Evolutionary conservation across 2,888 invertebrate genomes (phyloP), one percentile per base, ranked within the genome.

Genomic region (Rutpela maculata): DNA sequence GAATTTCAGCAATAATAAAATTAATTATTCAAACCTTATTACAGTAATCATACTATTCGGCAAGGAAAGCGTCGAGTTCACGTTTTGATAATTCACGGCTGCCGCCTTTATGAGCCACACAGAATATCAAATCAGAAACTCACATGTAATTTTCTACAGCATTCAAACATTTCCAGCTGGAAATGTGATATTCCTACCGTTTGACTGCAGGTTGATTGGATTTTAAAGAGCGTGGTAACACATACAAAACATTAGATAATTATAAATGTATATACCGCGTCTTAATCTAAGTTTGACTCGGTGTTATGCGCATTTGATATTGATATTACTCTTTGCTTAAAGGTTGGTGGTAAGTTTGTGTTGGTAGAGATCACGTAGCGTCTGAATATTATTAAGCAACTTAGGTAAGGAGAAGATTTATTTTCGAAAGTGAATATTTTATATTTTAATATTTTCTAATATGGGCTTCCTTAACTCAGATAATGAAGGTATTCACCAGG

Each of bases 11-110:
- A 67, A 67, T 67, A 67, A 67, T n/a, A 19, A 67, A 67, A 56
- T 67, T 67, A 67, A 67, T 67, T 67, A 67, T 67, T 67, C 67
- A 67, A 67, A 67, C 67, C 67, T 67, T 67, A 67, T 67, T 67
- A 67, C 67, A 31, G 50, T 50, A 50, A 17, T 50, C 50, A 50
- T 50, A 50, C 15, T 50, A 50, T 50, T 50, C 50, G 50, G 50
- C 50, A n/a, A 50, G 50, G 50, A 50, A 50, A 50, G 15, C n/a
- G 50, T 50, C n/a, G 50, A 50, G 50, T n/a, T 50, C 50, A n/a
- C 50, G 12, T 50, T 50, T 50, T 50, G 50, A 50, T 67, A 67
- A 67, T 55, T 67, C 55, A 67, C 55, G 67, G 55, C 67, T 22
- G 2, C 10, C 26, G 67, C 10, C 10, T 55, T 26, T n/a, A 55